Base-by-base conservation (phyloP, 2,113 vertebrate genomes). In the Corythaixoides concolor region DNA sequence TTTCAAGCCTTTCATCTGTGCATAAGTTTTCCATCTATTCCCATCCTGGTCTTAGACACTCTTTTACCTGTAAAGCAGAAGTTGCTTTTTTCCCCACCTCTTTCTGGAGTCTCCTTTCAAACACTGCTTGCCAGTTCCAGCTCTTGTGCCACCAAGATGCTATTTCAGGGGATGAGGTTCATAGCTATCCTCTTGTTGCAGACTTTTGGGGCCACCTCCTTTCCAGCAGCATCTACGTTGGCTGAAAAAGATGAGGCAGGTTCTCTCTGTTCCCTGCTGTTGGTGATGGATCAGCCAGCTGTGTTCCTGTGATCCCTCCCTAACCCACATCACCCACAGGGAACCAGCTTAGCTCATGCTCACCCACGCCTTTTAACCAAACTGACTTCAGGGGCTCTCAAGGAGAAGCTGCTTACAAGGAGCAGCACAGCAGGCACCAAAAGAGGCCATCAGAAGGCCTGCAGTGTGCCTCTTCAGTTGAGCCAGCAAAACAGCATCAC, bases 1-100 rank as follows among this genome's bases (percentile, higher is more conserved):
- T 97, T 96, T 97, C 88, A 79, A 92, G 78, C 94, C 91, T 98
- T 95, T 93, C 94, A 92, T 94, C 81, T 75, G n/a, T 79, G 80
- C 88, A 63, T 92, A 90, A 86, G 87, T 93, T 97, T 97, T 95
- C 92, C 93, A 96, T 90, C 89, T 77, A 85, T 94, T 95, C 96
- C 85, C 75, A 83, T 90, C 41, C 68, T 66, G 69, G 62, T 59
- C 85, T 96, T 88, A 90, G 69, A 60, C 23, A 70, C 56, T 76
- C 45, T 32, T 72, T 82, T 62, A 90, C 89, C 86, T 89, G 63
- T 72, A 56, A 90, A 88, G 59, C 47, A 84, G 60, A 86, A 93
- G 81, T 73, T 91, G 73, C 28, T 94, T 14, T 77, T 93, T 74
- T 35, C 6, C 18, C 32, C 20, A 41, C 5, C 85, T 80, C 11